Base-by-base conservation (phyloP, 2,888 invertebrate species). In the Parnassius glacialis region DNA sequence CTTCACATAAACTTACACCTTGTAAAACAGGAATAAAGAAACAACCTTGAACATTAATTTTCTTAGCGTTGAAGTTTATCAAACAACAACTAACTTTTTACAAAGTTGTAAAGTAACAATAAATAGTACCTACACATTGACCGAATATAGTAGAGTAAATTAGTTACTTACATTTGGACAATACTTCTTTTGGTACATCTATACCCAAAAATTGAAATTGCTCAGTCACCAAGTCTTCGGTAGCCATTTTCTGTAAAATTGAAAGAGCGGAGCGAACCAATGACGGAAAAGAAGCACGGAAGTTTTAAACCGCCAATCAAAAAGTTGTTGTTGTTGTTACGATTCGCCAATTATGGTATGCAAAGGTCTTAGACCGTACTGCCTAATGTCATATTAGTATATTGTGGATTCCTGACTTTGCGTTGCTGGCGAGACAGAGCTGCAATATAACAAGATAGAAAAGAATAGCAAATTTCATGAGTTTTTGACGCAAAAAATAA, bases 1-100 rank as follows among this genome's bases (percentile, higher is more conserved):
- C 91, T 67, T 89, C 81, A 78, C 95, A 95, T 68, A 96, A 85
- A 80, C 93, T 94, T 74, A 94, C 89, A 93, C 95, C 91, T 91
- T 76, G 64, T 82, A 83, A 78, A 74, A 81, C 78, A 74, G 75
- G 74, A 78, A 71, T 78, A 78, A 74, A 78, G 77, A 72, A 82
- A 86, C 87, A 90, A 89, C 90, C 90, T 90, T 90, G 90, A 90
- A 88, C 84, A 82, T 78, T 83, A 79, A 78, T 84, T 83, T 79
- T 74, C 69, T 74, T 74, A 79, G 69, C 67, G 69, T 71, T 68
- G 68, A 71, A 73, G 67, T 71, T 72, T 70, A 68, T 69, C 67
- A 71, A 68, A 74, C 73, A 74, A 68, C 69, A 72, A 69, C 67
- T 67, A 68, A 68, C 65, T 70, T 64, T 59, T 64, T 55, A 67